Evolutionary conservation across 2,888 invertebrate species (phyloP).

Genomic region (Phaonia tiefii): DNA sequence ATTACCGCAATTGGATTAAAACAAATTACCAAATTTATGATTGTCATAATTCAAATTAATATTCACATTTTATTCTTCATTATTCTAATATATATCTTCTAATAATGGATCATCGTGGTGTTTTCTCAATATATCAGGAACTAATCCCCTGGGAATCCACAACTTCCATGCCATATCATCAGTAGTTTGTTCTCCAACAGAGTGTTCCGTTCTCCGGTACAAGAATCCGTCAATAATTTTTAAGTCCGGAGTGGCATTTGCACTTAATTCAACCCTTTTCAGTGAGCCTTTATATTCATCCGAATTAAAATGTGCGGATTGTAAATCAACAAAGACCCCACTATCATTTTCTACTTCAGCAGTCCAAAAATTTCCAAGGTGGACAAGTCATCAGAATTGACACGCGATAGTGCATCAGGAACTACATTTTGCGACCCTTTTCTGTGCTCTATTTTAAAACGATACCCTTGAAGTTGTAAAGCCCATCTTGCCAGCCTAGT

Average conservation of each 20-base stretch:
- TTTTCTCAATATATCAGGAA: neutral
- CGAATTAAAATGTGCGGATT: conserved; percentile 22
- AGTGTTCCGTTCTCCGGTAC: conserved; percentile 4
- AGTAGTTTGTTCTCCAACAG: neutral
- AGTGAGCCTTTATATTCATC: conserved; percentile 21
- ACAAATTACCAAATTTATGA: no score
- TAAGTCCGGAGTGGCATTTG: no score
- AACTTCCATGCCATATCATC: conserved; percentile 24
- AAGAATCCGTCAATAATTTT: conserved; percentile 16
- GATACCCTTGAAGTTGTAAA: no score
- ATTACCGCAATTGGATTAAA: no score
- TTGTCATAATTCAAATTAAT: no score
- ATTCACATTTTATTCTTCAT: no score
- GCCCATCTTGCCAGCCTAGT: conserved; percentile 46
- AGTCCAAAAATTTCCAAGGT: neutral
- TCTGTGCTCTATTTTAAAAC: no score
- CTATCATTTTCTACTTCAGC: no score
- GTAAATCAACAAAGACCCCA: no score
- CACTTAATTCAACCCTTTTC: no score
- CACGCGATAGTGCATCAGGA: conserved; percentile 44
- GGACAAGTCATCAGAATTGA: conserved; percentile 31
- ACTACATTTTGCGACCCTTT: conserved; percentile 38
- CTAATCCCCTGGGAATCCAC: conserved; percentile 8
- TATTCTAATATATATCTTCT: no score
- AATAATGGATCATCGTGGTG: no score